Base-by-base conservation (phyloP, 1,140 invertebrate genomes). In the Paramacrobiotus metropolitanus region DNA sequence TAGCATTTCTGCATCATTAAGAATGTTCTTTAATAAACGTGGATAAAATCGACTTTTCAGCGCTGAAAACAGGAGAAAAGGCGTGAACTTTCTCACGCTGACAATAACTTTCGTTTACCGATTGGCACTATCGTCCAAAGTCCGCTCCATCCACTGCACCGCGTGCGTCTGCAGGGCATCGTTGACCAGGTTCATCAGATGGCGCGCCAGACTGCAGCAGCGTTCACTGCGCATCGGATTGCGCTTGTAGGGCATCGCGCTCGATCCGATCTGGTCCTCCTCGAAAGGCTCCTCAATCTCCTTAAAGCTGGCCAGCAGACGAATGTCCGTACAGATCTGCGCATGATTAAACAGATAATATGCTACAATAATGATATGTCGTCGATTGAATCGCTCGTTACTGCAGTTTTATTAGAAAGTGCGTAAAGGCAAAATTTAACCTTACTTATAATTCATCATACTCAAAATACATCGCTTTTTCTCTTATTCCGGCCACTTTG, bases 241-340 rank as follows among this genome's bases (percentile, higher is more conserved):
- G 31, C 92, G 78, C 70, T 99, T 99, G 71, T 99, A 99, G 0
- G 95, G 77, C 79, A 81, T 81, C 1, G 80, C 80, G 68, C 76
- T 78, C 2, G 77, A 80, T 1, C 91, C 91, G 64, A 96, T 95
- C 75, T 99, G 94, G 1, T 85, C 85, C 29, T 77, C 80, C 70
- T 99, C 94, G 76, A 98, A 98, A 0, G 94, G 94, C 72, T 99
- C 95, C 69, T 96, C 91, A 1, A 99, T 69, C 74, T 99, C 95
- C 70, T 96, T 96, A 72, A 86, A 83, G 44, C 82, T 88, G 0
- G 92, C 89, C 20, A 97, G 72, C 1, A 97, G 76, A n/a, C n/a
- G n/a, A n/a, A n/a, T n/a, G n/a, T n/a, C n/a, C n/a, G n/a, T n/a
- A n/a, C n/a, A n/a, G n/a, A n/a, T n/a, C n/a, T n/a, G n/a, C n/a